Evolutionary conservation across 2,113 vertebrate genomes (phyloP).

Genomic region (Aegithalos caudatus): DNA sequence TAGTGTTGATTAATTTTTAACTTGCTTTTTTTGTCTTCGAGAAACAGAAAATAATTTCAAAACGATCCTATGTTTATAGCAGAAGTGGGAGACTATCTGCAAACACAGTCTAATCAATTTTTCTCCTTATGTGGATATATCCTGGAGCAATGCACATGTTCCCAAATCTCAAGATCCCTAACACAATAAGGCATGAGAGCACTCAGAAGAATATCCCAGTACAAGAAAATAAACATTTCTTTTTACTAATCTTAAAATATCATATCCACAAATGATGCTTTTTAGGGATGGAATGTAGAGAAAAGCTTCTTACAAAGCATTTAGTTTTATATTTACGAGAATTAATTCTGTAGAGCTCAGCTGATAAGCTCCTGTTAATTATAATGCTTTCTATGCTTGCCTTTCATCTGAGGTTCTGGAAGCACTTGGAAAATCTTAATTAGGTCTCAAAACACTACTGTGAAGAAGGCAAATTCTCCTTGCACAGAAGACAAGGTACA

Average conservation of each 20-base stretch:
- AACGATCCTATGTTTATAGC: neutral
- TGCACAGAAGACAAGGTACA: neutral
- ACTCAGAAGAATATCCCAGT: neutral
- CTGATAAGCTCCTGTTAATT: conserved; percentile 8
- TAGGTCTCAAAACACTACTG: conserved; percentile 31
- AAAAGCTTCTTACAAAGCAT: neutral
- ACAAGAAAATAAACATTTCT: neutral
- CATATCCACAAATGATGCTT: neutral
- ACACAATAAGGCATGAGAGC: neutral
- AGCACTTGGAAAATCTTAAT: conserved; percentile 32
- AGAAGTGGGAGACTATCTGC: neutral
- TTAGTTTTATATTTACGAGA: neutral
- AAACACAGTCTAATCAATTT: neutral
- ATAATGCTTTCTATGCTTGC: neutral
- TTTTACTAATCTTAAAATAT: neutral
- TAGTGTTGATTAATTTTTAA: neutral
- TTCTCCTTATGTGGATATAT: neutral
- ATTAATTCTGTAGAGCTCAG: neutral
- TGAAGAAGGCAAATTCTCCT: neutral
- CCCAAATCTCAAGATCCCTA: conserved; percentile 37
- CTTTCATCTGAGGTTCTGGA: conserved; percentile 24
- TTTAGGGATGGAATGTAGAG: neutral
- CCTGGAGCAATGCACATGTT: neutral
- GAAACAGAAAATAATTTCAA: neutral
- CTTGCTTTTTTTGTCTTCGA: neutral